Evolutionary conservation across 2,888 invertebrate species (phyloP), one percentile per base, ranked within the genome.

Genomic region (Patella ulyssiponensis): DNA sequence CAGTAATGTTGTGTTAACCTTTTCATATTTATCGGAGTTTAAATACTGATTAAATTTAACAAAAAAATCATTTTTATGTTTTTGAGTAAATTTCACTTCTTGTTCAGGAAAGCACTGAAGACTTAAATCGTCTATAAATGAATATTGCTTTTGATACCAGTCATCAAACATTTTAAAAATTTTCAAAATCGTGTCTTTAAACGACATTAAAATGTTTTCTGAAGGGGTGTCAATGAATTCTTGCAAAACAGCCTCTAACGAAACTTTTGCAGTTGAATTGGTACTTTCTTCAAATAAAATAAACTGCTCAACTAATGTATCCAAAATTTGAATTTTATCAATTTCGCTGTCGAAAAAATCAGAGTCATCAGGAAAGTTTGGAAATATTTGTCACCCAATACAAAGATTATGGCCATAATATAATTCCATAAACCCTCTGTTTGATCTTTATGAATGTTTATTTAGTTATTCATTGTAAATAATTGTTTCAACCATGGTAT

Each of bases 291-390:
- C 58, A 33, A n/a, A 44, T 12, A 23, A 69, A 51, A 69, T 51
- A 17, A n/a, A 53, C 51, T 54, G 56, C 27, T 75, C 75, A 12
- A 69, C 14, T 69, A 58, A n/a, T 27, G 2, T 27, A 27, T 27
- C 27, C 27, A 27, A 27, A 27, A 27, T 27, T 70, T 75, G 53
- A 17, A 75, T 33, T 27, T 52, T 70, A 20, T 70, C 70, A 70
- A 70, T 70, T 75, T 75, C 75, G 69, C 54, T 75, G 23, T 70
- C 70, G 17, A 70, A 74, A 58, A 74, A 75, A 75, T 75, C 75
- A 69, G 75, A 75, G 23, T 70, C 75, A 70, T 27, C 52, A 5
- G 52, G 11, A 23, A 27, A 27, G 27, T 27, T 27, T 27, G 27
- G 27, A 27, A 27, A 27, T 27, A 27, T n/a, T n/a, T n/a, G n/a